Conservation (phyloP, 1,140 invertebrate species). For the Eurosta solidaginis region DNA sequence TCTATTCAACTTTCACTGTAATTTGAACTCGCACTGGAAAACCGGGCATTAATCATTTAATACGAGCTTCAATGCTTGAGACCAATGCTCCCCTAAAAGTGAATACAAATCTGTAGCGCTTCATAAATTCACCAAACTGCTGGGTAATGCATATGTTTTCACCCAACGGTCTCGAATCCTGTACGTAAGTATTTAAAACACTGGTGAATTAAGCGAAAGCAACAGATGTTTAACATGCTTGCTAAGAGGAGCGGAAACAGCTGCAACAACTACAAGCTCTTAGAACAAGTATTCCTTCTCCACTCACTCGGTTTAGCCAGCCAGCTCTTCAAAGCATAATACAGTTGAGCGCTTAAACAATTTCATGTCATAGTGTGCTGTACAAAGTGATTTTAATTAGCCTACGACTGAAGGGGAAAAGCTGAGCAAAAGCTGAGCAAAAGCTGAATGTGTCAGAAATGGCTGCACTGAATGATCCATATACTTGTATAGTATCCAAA, state of each 20-base stretch:
- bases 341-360: not conserved
- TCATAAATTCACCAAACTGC: too few relatives aligned
- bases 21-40: too few relatives aligned
- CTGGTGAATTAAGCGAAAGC: not conserved
- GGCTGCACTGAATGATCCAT: not conserved
- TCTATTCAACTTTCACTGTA: too few relatives aligned
- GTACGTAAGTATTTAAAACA: not conserved
- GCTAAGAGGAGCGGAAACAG: not conserved
- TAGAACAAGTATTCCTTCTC: not conserved
- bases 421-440: not conserved
- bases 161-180: too few relatives aligned
- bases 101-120: too few relatives aligned
- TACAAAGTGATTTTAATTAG: slow-evolving; percentile 19
- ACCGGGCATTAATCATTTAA: too few relatives aligned
- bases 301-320: not conserved
- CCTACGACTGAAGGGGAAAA: not conserved
- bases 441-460: not conserved
- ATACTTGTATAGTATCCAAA: too few relatives aligned
- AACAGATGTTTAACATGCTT: not conserved
- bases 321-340: not conserved
- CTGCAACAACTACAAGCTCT: not conserved
- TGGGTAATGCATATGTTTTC: too few relatives aligned
- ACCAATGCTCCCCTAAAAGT: too few relatives aligned
- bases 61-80: too few relatives aligned
- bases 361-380: not conserved